Evolutionary conservation across 2,888 invertebrate species (phyloP), one percentile per base, ranked within the genome.

Genomic region (Agelastica alni): DNA sequence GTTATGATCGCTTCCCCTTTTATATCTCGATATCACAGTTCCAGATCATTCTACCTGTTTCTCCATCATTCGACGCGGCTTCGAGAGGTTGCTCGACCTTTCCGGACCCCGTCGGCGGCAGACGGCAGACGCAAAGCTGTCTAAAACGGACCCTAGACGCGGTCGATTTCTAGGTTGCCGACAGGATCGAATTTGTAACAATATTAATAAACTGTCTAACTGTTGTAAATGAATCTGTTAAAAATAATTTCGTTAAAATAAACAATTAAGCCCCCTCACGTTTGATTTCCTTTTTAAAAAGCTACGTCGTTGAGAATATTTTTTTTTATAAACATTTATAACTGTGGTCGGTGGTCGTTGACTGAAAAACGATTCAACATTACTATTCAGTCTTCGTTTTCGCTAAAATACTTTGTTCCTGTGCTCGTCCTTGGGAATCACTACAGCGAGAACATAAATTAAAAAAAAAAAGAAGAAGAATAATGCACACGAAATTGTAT

Each of bases 301-400:
- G 22, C 14, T 28, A n/a, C 28, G 42, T 28, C 14, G 14, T 30
- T 17, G 16, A 30, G n/a, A 26, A 43, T 28, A 30, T 10, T n/a
- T 30, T 17, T 4, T 16, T 16, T 30, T 18, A 31, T 44, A 28
- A 44, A 44, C 44, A 32, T 45, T 37, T 45, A 45, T 45, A 45
- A 51, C 47, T 47, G 46, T 34, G 37, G 48, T 42, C 32, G 34
- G 56, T 65, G 65, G 63, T 65, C 65, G 60, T 65, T 63, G 65
- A 63, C 65, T 60, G 63, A 54, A 51, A 59, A 59, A 57, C 62
- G 59, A 51, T 47, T 44, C 34, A 31, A 32, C 31, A 61, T 65
- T 64, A 55, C 47, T 53, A 65, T 65, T 64, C 65, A 46, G 37
- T 56, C 47, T 17, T 34, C 57, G 58, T 60, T 53, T 44, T 46